Percentiles rank a stretch among this genome's conserved stretches.
Conservation (phyloP, 2,888 invertebrate species). For the Ephialtes manifestator region DNA sequence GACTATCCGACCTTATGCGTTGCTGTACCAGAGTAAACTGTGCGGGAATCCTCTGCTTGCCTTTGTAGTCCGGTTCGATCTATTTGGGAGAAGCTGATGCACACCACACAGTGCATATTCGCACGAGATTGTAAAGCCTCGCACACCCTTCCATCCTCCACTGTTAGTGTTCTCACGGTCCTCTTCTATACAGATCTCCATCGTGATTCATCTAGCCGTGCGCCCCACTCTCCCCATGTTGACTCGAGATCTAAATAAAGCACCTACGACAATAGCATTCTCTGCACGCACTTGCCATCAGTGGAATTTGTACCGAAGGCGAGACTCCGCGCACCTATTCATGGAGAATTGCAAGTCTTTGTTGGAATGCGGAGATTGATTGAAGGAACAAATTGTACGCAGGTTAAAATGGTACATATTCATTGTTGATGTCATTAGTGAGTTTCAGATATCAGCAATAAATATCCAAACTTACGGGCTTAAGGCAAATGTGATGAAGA, state of each 20-base stretch:
- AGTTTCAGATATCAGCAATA: too few species aligned
- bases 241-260: slow-evolving; percentile 81
- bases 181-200: slow-evolving; percentile 24
- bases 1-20: slow-evolving; percentile 34
- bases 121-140: slow-evolving; percentile 68
- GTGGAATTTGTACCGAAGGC: background rate
- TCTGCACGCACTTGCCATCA: slow-evolving; percentile 29
- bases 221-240: slow-evolving; percentile 66
- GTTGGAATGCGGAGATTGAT: background rate
- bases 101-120: slow-evolving; percentile 77
- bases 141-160: slow-evolving; percentile 22
- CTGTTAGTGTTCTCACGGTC: slow-evolving; percentile 39
- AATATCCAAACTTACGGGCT: too few species aligned
- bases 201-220: slow-evolving; percentile 21
- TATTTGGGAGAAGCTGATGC: slow-evolving; percentile 74
- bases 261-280: slow-evolving; percentile 72
- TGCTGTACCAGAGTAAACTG: slow-evolving; percentile 59
- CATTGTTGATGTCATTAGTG: background rate
- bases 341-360: background rate
- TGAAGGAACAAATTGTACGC: background rate
- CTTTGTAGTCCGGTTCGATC: slow-evolving; percentile 75
- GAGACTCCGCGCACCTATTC: background rate
- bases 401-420: background rate
- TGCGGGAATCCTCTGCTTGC: slow-evolving; percentile 62
- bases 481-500: too few species aligned